A percentile compares a stretch with the other conserved stretches of the same genome.
Evolutionary conservation across 2,113 vertebrate species (phyloP).

Genomic region (Solea solea): DNA sequence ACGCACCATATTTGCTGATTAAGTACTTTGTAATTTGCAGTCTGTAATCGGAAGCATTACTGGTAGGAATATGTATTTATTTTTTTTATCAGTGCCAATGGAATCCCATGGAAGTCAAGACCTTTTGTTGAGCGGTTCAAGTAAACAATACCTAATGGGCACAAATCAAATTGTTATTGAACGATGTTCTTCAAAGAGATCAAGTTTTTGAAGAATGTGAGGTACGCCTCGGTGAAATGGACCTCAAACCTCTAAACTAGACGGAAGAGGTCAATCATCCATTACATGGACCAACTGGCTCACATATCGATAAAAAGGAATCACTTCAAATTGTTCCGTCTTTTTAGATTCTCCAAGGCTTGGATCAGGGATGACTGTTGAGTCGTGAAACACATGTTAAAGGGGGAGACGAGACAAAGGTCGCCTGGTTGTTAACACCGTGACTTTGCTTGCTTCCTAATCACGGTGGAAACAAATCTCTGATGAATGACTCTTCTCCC

Average conservation of each 20-base stretch:
- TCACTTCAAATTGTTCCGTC: constrained; percentile 35
- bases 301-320: constrained; percentile 55
- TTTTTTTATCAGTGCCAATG: no score
- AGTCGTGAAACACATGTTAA: constrained; percentile 36
- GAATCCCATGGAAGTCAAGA: no score
- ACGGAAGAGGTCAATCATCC: constrained; percentile 40
- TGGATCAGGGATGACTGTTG: constrained; percentile 21
- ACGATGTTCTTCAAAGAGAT: no score
- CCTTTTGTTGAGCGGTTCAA: no score
- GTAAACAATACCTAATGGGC: no score
- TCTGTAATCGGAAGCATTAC: no score
- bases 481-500: constrained; percentile 44
- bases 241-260: constrained; percentile 7
- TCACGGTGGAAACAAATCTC: constrained; percentile 51
- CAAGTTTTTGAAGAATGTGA: not conserved
- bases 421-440: constrained; percentile 39
- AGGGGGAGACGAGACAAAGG: constrained; percentile 41
- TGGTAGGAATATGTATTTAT: no score
- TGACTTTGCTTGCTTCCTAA: constrained; percentile 47
- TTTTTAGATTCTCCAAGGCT: constrained; percentile 18
- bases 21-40: no score
- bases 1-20: no score
- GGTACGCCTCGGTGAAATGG: not conserved
- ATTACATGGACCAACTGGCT: constrained; percentile 38
- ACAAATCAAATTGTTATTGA: not conserved